Evolutionary conservation across 2,888 invertebrate species (phyloP).

Genomic region (Chouioia cunea): DNA sequence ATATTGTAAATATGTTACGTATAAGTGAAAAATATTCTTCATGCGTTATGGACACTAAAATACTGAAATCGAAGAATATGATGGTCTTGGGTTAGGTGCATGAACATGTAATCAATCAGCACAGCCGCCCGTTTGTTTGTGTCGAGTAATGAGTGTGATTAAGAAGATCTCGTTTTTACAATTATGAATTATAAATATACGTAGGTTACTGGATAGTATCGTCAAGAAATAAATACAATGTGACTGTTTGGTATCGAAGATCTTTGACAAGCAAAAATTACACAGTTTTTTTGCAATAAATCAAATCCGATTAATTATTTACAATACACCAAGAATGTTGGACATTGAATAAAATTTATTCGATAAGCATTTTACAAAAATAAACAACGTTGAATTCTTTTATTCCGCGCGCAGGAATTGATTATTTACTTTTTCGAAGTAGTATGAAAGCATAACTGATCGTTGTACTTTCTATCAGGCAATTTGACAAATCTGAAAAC

Average conservation of each 20-base stretch:
- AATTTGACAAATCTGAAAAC: slow-evolving; percentile 32
- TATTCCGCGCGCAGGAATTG: slow-evolving; percentile 33
- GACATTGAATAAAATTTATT: neutral
- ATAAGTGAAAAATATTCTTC: slow-evolving; percentile 46
- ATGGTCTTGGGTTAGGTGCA: slow-evolving; percentile 66
- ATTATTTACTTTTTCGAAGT: slow-evolving; percentile 4
- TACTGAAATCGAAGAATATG: slow-evolving; percentile 41
- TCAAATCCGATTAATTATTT: no score
- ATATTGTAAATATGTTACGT: slow-evolving; percentile 52
- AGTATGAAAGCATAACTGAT: slow-evolving; percentile 6
- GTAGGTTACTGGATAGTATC: slow-evolving; percentile 15
- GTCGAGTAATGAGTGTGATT: slow-evolving; percentile 39
- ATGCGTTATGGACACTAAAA: slow-evolving; percentile 35
- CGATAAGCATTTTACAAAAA: neutral
- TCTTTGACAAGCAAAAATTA: neutral
- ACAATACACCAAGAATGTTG: no score
- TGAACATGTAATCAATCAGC: slow-evolving; percentile 56
- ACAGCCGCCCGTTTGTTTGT: slow-evolving; percentile 38
- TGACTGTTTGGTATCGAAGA: neutral
- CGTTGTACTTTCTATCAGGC: slow-evolving; percentile 37
- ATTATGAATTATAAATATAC: slow-evolving; percentile 1
- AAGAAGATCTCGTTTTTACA: slow-evolving; percentile 28
- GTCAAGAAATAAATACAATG: slow-evolving; percentile 15
- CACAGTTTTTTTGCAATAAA: no score
- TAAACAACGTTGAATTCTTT: slow-evolving; percentile 18